Base-by-base conservation (phyloP, 1,140 invertebrate species). In the Andricus grossulariae region DNA sequence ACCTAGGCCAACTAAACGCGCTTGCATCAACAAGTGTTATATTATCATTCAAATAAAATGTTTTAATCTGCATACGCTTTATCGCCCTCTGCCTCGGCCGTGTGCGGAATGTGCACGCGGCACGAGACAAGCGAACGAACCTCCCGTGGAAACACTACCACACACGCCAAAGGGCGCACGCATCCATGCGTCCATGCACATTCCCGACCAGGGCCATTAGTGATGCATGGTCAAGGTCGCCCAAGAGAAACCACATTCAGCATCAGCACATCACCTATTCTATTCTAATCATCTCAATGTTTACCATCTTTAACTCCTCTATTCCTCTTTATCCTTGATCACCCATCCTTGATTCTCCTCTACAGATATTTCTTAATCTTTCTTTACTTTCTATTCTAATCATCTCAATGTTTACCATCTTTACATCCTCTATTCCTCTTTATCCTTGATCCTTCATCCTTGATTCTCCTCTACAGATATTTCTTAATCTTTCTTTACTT, bases 11-110 rank as follows among this genome's bases (percentile, higher is more conserved):
- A 32, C 25, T 32, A 32, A 32, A 91, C 88, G 88, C 86, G 89
- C 88, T 90, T 88, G 90, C 89, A 91, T 91, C 90, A 91, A 91
- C 90, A 91, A 91, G 90, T 91, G 90, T 91, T 91, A 91, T 91
- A 91, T 91, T 91, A 91, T 91, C 90, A 91, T 91, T 91, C 89
- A 91, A 91, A 91, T 91, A 91, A 91, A 91, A 91, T 91, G 90
- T 90, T 91, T 91, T 90, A 91, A 91, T 91, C 90, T 91, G 90
- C 90, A 91, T 91, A 91, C 89, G 90, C 90, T 91, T 91, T 91
- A 91, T 91, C 89, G 87, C 86, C 85, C 89, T 89, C 89, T 88
- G 85, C 83, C 86, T 86, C 16, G 19, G 79, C 81, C 83, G 85
- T 83, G 87, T 87, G 85, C 88, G 88, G 87, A 90, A 89, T 89